Percentiles rank a stretch among this genome's conserved stretches.
phyloP scores from a whole-genome alignment of 2,797 vertebrate species.

The Xyrichtys novacula region DNA sequence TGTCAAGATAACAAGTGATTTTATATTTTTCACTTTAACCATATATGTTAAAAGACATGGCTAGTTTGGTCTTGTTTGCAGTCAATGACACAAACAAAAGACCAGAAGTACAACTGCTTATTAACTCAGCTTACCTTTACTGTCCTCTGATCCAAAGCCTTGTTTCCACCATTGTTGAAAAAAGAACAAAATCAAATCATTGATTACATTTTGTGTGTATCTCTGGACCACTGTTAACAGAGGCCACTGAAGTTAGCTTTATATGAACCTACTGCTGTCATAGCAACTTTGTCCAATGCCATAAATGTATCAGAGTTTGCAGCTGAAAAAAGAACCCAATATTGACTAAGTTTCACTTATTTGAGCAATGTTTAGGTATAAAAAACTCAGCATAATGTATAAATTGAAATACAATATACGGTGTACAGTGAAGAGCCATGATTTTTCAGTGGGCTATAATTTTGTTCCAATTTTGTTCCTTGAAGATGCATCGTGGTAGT shows the following conservation, averaged over 20 bases:
- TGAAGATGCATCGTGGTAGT: no score
- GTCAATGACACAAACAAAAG: conserved; percentile 4
- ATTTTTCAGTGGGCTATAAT: no score
- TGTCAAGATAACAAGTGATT: no score
- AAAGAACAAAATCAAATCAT: not conserved
- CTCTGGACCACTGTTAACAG: not conserved
- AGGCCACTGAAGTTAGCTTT: not conserved
- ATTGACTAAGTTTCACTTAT: not conserved
- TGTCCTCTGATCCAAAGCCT: not conserved
- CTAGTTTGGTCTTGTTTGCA: not conserved
- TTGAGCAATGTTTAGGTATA: not conserved
- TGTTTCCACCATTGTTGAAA: not conserved
- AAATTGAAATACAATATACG: no score
- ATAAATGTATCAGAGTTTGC: not conserved
- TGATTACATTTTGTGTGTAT: not conserved
- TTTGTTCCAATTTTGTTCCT: no score
- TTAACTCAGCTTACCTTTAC: not conserved
- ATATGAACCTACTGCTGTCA: not conserved
- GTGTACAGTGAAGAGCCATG: no score
- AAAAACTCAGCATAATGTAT: no score
- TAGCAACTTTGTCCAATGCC: not conserved
- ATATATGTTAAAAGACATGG: not conserved
- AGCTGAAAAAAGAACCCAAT: not conserved
- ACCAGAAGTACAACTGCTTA: not conserved
- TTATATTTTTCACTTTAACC: no score